These are phyloP conservation scores for Brachyhypopomus occidentalis DNA, from an alignment of 2,113 vertebrate genomes.

Conservation along the genomic window DNA sequence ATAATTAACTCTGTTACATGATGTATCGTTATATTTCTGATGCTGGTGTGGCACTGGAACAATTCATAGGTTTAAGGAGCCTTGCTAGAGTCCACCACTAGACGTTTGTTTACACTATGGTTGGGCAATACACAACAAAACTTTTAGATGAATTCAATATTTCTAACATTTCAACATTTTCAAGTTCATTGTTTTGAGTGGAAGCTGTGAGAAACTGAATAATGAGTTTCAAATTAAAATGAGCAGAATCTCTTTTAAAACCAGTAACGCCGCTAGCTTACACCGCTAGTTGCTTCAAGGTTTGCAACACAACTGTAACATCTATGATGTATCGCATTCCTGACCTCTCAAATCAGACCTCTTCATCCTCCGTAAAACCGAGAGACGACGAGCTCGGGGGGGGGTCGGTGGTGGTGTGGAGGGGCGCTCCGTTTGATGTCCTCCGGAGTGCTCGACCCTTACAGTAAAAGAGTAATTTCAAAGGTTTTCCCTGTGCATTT, in stretches of 20 bases:
- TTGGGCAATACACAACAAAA: neutral
- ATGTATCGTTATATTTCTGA: neutral
- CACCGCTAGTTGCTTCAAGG: neutral
- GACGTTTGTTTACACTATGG: neutral
- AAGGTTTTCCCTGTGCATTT: constrained; percentile 4
- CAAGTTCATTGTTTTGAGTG: too few species aligned
- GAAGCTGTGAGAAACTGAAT: too few species aligned
- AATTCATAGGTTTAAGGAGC: neutral
- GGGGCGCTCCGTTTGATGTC: constrained; percentile 28
- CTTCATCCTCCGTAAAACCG: neutral
- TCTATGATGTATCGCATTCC: neutral
- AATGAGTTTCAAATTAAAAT: too few species aligned
- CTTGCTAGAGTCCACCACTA: neutral
- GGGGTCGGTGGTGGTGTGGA: neutral
- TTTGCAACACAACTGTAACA: neutral
- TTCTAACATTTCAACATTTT: too few species aligned
- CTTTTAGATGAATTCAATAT: too few species aligned
- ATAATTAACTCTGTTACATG: too few species aligned
- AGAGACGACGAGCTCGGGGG: neutral
- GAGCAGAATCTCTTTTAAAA: too few species aligned
- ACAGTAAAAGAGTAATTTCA: constrained; percentile 8
- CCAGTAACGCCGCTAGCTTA: too few species aligned
- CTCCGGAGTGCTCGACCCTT: neutral
- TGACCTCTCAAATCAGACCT: neutral
- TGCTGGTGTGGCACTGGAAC: neutral